phyloP scores from a whole-genome alignment of 2,113 vertebrate species.

The Shinisaurus crocodilurus region DNA sequence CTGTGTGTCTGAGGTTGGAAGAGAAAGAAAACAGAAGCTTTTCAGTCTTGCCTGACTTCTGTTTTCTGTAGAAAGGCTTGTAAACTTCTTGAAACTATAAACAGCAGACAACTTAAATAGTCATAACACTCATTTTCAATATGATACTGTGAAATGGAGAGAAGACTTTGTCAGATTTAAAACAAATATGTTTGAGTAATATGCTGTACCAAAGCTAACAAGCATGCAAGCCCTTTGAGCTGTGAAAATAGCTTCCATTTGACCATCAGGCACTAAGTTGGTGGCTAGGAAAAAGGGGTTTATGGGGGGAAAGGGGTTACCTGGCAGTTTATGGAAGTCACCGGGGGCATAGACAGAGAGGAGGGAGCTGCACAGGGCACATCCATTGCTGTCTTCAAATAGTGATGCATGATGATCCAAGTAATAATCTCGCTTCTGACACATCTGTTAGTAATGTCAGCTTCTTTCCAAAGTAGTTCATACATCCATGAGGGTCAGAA shows the following conservation, averaged over 20 bases:
- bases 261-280: neutral
- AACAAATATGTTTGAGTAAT: neutral
- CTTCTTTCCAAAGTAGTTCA: neutral
- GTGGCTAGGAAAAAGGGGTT: neutral
- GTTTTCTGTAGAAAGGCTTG: conserved; percentile 65
- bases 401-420: neutral
- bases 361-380: neutral
- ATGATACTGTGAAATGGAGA: conserved; percentile 16
- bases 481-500: neutral
- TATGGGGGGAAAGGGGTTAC: too few species aligned
- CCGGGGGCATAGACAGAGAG: neutral
- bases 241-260: neutral
- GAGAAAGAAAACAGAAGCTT: conserved; percentile 53
- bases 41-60: conserved; percentile 57
- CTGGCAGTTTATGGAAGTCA: neutral
- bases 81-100: conserved; percentile 57
- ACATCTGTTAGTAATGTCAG: neutral
- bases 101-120: conserved; percentile 53
- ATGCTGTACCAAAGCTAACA: neutral
- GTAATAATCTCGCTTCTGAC: neutral
- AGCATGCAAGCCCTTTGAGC: neutral
- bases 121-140: conserved; percentile 45
- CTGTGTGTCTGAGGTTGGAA: conserved; percentile 30
- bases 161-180: conserved; percentile 1
- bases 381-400: neutral